Base-by-base conservation (phyloP, 1,140 invertebrate species). In the Cotesia typhae region DNA sequence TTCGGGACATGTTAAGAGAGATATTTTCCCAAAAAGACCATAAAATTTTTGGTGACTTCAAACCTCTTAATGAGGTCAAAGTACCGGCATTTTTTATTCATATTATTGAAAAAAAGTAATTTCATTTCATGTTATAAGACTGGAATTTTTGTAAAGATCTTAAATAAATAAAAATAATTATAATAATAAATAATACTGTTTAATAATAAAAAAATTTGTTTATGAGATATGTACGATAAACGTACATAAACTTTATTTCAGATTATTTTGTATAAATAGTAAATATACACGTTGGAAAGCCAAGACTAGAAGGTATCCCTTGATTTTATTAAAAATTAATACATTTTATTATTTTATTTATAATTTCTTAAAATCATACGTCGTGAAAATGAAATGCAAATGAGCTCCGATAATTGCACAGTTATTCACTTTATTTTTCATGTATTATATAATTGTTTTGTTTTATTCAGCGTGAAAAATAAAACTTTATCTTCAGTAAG, bases 11-110 rank as follows among this genome's bases (percentile, higher is more conserved):
- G 84, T 82, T 96, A 12, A 83, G 87, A 53, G 91, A 93, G 69
- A 90, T 91, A 4, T 96, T 96, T 81, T 77, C 85, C 9, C 83
- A 89, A 28, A 88, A 89, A 0, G 89, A 90, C 65, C 92, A 95
- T 80, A 87, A 88, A 57, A 90, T 95, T 28, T 96, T 89, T 76
- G 94, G 91, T 0, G 95, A 96, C 83, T 96, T 96, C 84, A 92
- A 94, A 81, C 84, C 89, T 0, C 81, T 95, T 20, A 87, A 89
- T 51, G 78, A 91, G 73, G 86, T 91, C 9, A 78, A 90, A 70
- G 87, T 89, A 76, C 94, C 94, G 1, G 93, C 90, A 38, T 96
- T 95, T 83, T 96, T 94, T 76, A 95, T 96, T 67, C 95, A 96
- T 79, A 88, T 95, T 6, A 88, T 96, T 67, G 89, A 94, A 84